phyloP scores from a whole-genome alignment of 2,888 invertebrate species.

The Pyrgus malvae region DNA sequence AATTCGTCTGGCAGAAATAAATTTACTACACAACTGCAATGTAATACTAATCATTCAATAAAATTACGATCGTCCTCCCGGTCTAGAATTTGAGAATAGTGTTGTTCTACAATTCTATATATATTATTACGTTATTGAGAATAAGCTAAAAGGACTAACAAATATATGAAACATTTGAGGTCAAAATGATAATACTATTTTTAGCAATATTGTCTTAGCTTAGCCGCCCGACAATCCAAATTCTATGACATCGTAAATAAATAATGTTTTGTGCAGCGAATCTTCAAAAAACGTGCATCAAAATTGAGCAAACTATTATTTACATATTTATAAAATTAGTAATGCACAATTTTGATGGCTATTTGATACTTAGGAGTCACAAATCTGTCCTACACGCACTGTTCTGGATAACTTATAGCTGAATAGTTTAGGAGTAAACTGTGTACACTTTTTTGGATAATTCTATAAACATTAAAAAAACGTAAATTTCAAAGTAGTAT shows the following conservation, averaged over 20 bases:
- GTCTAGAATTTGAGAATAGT: too few relatives aligned
- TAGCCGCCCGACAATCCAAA: conserved; percentile 20
- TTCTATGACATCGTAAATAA: background rate
- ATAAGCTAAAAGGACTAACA: too few relatives aligned
- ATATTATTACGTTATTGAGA: too few relatives aligned
- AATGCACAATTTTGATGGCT: conserved; percentile 4
- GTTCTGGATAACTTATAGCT: conserved; percentile 81
- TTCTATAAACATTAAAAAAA: background rate
- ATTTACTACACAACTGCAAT: too few relatives aligned
- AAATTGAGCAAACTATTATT: conserved; percentile 17
- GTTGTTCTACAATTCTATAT: too few relatives aligned
- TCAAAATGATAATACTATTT: too few relatives aligned
- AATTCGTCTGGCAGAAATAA: too few relatives aligned
- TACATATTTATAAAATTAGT: background rate
- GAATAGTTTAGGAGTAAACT: conserved; percentile 63
- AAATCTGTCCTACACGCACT: conserved; percentile 42
- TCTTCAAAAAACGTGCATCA: background rate
- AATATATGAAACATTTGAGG: too few relatives aligned
- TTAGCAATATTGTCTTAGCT: too few relatives aligned
- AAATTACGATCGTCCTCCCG: too few relatives aligned
- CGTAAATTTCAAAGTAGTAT: background rate
- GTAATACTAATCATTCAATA: too few relatives aligned
- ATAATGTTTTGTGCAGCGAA: conserved; percentile 11
- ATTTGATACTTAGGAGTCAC: background rate
- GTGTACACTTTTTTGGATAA: conserved; percentile 38